These are phyloP conservation scores for Heliocidaris erythrogramma DNA, from an alignment of 35 echinoderm and acorn worm genomes.

Conservation along the genomic window DNA sequence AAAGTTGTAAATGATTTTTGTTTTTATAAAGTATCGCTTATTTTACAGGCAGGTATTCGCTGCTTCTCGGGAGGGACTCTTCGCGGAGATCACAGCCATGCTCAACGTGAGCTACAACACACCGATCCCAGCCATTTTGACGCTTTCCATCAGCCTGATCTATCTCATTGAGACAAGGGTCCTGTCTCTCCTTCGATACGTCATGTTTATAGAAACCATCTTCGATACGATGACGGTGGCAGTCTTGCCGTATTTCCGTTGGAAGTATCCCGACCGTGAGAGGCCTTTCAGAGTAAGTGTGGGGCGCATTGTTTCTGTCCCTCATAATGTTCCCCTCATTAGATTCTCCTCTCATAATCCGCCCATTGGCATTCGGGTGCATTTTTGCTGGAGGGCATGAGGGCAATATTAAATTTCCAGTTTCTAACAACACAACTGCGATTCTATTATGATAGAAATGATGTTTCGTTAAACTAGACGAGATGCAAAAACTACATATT, in stretches of 20 bases:
- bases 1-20: too few relatives aligned
- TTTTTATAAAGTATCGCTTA: too few relatives aligned
- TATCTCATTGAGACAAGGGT: constrained; percentile 77
- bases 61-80: constrained; percentile 81
- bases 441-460: too few relatives aligned
- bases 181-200: constrained; percentile 77
- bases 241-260: constrained; percentile 72
- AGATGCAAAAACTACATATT: too few relatives aligned
- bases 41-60: constrained; percentile 76
- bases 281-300: constrained; percentile 82
- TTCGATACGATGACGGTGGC: constrained; percentile 73
- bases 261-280: constrained; percentile 63
- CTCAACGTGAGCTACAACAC: constrained; percentile 76
- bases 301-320: too few relatives aligned
- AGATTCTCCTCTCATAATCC: too few relatives aligned
- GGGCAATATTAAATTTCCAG: too few relatives aligned
- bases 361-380: too few relatives aligned
- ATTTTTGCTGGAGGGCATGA: too few relatives aligned
- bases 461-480: too few relatives aligned
- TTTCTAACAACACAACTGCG: too few relatives aligned
- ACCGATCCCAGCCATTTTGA: constrained; percentile 79
- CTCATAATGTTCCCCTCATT: too few relatives aligned
- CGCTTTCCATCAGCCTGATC: constrained; percentile 56
- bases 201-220: constrained; percentile 87
- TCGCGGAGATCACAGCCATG: constrained; percentile 78